A percentile compares a stretch with the other conserved stretches of the same genome.
Conservation (phyloP, 2,888 invertebrate species). For the Drosophila helvetica region DNA sequence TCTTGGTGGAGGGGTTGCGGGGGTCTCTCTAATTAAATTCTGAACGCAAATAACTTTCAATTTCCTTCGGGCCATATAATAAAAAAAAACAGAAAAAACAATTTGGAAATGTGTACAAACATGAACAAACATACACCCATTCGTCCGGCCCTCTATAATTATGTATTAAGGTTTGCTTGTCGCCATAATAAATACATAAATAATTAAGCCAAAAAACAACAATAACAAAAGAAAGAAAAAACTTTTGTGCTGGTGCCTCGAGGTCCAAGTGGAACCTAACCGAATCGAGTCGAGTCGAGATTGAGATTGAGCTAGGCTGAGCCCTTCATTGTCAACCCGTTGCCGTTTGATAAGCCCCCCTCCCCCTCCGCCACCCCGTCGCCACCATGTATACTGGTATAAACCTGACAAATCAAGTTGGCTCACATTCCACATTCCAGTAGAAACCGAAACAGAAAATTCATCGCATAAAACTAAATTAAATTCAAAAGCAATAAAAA, state of each 20-base stretch:
- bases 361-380: not conserved
- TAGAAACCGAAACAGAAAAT: slow-evolving; percentile 19
- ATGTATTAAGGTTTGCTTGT: slow-evolving; percentile 38
- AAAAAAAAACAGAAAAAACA: not conserved
- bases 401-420: slow-evolving; percentile 42
- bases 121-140: slow-evolving; percentile 44
- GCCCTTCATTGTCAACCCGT: slow-evolving; percentile 43
- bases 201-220: slow-evolving; percentile 49
- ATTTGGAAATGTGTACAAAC: slow-evolving; percentile 49
- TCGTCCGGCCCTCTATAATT: slow-evolving; percentile 26
- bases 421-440: slow-evolving; percentile 30
- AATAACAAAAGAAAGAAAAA: slow-evolving; percentile 10
- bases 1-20: too few species aligned
- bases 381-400: not conserved
- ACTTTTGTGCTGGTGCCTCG: slow-evolving; percentile 1
- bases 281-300: not conserved
- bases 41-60: slow-evolving; percentile 66
- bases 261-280: slow-evolving; percentile 7
- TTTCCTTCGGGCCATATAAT: slow-evolving; percentile 57
- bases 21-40: slow-evolving; percentile 59
- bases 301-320: not conserved
- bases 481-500: slow-evolving; percentile 68
- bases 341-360: slow-evolving; percentile 14
- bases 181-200: slow-evolving; percentile 54
- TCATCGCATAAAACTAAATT: slow-evolving; percentile 58